Evolutionary conservation across 2,888 invertebrate genomes (phyloP).

Genomic region (Agrochola lota): DNA sequence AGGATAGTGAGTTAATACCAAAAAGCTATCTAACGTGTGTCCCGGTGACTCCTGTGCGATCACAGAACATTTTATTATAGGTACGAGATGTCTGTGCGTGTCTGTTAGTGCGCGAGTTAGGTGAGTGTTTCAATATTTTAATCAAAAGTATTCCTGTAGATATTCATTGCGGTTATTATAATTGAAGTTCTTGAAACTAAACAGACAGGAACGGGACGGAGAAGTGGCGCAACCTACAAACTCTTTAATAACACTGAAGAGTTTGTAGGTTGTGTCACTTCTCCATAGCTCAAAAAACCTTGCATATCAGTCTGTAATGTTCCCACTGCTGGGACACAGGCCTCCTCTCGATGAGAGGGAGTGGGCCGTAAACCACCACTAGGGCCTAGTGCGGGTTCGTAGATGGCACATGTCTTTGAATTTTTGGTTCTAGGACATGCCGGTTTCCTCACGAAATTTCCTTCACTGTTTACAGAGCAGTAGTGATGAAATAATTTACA

Average conservation of each 20-base stretch:
- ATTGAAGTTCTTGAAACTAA: not conserved
- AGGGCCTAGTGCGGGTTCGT: too few species aligned
- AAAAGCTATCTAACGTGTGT: not conserved
- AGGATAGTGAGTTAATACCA: not conserved
- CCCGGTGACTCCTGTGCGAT: not conserved
- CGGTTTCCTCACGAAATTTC: too few species aligned
- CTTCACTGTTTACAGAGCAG: too few species aligned
- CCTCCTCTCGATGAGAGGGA: too few species aligned
- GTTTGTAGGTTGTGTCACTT: not conserved
- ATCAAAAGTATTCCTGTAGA: too few species aligned
- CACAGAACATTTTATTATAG: not conserved
- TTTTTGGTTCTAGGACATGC: too few species aligned
- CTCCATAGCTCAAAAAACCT: not conserved
- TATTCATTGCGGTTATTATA: not conserved
- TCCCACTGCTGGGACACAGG: too few species aligned
- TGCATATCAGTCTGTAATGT: not conserved
- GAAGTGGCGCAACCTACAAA: too few species aligned
- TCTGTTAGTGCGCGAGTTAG: not conserved
- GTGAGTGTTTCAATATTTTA: not conserved
- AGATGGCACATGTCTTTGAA: too few species aligned
- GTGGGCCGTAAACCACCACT: too few species aligned
- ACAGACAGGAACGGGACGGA: not conserved
- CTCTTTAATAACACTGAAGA: too few species aligned
- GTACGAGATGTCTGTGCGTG: not conserved
- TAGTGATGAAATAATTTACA: too few species aligned